These are phyloP conservation scores for Grapholita molesta DNA, from an alignment of 1,140 invertebrate species.

Conservation along the genomic window DNA sequence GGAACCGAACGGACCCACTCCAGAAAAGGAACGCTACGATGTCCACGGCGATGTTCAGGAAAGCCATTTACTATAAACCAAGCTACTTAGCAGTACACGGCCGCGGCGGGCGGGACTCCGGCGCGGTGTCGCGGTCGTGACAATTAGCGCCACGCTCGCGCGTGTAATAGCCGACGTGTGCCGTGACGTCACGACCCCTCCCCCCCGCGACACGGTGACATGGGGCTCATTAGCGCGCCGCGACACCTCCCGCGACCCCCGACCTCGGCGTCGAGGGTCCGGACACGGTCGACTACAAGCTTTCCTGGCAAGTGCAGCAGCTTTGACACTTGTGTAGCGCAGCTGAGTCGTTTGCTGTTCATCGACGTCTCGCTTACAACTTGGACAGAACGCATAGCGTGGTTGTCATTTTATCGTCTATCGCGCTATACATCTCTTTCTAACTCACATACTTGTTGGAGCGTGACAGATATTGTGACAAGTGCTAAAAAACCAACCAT, in stretches of 20 bases:
- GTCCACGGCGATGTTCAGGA: background rate
- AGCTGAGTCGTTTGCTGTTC: background rate
- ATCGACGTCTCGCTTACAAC: too few species aligned
- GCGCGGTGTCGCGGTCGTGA: conserved; percentile 28
- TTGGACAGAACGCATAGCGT: too few species aligned
- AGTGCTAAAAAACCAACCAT: too few species aligned
- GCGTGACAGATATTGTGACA: too few species aligned
- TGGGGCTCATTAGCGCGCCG: conserved; percentile 1
- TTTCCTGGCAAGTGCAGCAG: background rate
- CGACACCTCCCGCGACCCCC: background rate
- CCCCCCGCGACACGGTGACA: background rate
- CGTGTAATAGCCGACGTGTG: conserved; percentile 7
- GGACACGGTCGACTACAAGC: background rate
- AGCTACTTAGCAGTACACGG: background rate
- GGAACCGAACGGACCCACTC: background rate
- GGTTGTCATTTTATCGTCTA: too few species aligned
- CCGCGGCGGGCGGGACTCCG: conserved; percentile 34
- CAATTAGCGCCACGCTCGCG: conserved; percentile 4
- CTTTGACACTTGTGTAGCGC: background rate
- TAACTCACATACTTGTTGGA: too few species aligned
- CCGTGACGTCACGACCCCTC: conserved; percentile 12
- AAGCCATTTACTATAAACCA: background rate
- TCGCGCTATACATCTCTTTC: too few species aligned
- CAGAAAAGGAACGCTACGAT: background rate
- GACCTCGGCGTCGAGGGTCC: background rate